Percentiles rank a stretch among this genome's conserved stretches.
These are phyloP conservation scores for Myiozetetes cayanensis DNA, from an alignment of 2,113 vertebrate genomes.

Conservation along the genomic window DNA sequence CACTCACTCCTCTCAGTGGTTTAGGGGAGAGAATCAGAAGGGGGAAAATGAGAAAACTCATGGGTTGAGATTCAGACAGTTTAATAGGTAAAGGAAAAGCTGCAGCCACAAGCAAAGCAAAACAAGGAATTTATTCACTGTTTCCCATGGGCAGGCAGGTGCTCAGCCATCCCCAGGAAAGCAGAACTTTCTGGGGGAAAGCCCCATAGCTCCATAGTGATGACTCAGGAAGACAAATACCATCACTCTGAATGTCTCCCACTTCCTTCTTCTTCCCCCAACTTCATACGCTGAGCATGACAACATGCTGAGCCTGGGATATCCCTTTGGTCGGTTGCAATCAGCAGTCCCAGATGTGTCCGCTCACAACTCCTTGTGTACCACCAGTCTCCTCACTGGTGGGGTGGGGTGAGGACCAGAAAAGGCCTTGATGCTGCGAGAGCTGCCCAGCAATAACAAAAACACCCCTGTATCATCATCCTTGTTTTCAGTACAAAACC, in stretches of 20 bases:
- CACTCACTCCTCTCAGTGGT: background rate
- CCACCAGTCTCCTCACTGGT: background rate
- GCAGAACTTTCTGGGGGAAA: background rate
- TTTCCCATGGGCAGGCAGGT: background rate
- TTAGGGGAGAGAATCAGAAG: background rate
- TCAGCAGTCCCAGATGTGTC: background rate
- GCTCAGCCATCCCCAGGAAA: background rate
- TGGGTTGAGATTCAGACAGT: background rate
- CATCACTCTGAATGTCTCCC: background rate
- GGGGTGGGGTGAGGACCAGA: background rate
- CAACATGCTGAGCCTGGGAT: background rate
- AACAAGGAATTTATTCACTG: background rate
- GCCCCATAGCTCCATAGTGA: background rate
- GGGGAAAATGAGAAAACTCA: background rate
- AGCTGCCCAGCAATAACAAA: background rate
- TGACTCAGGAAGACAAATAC: background rate
- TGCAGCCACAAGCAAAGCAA: background rate
- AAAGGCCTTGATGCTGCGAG: background rate
- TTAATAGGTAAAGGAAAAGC: background rate
- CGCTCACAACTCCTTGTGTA: background rate
- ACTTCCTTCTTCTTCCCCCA: background rate
- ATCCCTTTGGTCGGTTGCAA: background rate
- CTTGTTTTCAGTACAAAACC: background rate
- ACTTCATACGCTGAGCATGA: background rate
- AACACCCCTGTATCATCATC: background rate